Percentiles rank a stretch among this genome's conserved stretches.
phyloP scores from a whole-genome alignment of 2,113 vertebrate genomes.

The Rhadina sibilatrix region DNA sequence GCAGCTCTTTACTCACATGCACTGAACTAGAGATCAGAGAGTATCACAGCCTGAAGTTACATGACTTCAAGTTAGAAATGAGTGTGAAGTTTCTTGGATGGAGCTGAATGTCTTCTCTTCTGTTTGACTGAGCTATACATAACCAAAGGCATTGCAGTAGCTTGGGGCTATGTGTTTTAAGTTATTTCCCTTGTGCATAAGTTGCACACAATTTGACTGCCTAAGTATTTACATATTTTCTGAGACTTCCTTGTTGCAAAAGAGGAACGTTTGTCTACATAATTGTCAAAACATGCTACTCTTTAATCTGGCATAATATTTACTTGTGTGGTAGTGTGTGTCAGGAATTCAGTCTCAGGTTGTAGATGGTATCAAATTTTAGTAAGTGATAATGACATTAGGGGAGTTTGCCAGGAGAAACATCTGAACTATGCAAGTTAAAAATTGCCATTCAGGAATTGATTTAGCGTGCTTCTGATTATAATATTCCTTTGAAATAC shows the following conservation, averaged over 20 bases:
- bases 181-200: not conserved
- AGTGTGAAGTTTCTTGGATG: not conserved
- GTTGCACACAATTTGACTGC: slow-evolving; percentile 5
- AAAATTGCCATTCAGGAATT: slow-evolving; percentile 14
- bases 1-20: not conserved
- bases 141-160: not conserved
- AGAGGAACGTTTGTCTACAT: slow-evolving; percentile 13
- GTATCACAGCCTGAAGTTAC: not conserved
- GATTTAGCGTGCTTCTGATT: not conserved
- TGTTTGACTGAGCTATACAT: not conserved
- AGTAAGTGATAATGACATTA: slow-evolving; percentile 55
- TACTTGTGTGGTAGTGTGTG: slow-evolving; percentile 4
- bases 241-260: slow-evolving; percentile 42
- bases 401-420: slow-evolving; percentile 39
- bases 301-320: slow-evolving; percentile 42
- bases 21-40: slow-evolving; percentile 15
- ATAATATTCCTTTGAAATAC: slow-evolving; percentile 22
- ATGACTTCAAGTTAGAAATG: not conserved
- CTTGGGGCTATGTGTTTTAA: not conserved
- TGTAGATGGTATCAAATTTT: slow-evolving; percentile 57
- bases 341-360: slow-evolving; percentile 51
- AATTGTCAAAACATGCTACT: slow-evolving; percentile 53
- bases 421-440: slow-evolving; percentile 44
- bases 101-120: not conserved
- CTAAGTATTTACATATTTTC: slow-evolving; percentile 52